Conservation (phyloP, 1,140 invertebrate species). For the Lepidurus arcticus region DNA sequence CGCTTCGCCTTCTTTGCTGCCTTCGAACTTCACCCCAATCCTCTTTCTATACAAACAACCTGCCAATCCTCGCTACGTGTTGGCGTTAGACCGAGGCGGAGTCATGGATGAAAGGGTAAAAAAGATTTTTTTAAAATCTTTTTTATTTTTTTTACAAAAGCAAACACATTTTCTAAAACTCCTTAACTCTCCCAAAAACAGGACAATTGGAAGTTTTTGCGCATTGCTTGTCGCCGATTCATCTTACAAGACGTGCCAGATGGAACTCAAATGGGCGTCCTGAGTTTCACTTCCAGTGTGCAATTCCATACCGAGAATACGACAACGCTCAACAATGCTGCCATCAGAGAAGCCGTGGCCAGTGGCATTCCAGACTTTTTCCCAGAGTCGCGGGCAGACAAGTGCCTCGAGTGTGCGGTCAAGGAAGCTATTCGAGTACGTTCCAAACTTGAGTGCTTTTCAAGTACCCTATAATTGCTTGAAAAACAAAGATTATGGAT, state of each 20-base stretch:
- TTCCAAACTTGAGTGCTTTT: not conserved
- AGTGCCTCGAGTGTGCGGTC: slow-evolving; percentile 50
- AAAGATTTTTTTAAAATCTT: not conserved
- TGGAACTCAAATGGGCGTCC: slow-evolving; percentile 47
- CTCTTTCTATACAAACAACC: slow-evolving; percentile 37
- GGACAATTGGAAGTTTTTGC: slow-evolving; percentile 55
- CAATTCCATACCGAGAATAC: slow-evolving; percentile 44
- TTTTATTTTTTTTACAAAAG: no score
- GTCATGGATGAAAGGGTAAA: slow-evolving; percentile 42
- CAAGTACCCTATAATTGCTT: not conserved
- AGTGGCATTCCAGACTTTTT: slow-evolving; percentile 49
- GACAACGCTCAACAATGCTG: slow-evolving; percentile 42
- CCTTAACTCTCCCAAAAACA: slow-evolving; percentile 32
- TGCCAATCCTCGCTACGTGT: slow-evolving; percentile 39
- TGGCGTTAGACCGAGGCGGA: slow-evolving; percentile 40
- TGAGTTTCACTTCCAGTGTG: slow-evolving; percentile 43
- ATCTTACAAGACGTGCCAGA: slow-evolving; percentile 50
- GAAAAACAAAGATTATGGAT: not conserved
- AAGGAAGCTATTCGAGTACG: slow-evolving; percentile 47
- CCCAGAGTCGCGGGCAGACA: slow-evolving; percentile 44
- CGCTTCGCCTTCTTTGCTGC: slow-evolving; percentile 34
- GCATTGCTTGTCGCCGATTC: slow-evolving; percentile 53
- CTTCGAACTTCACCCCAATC: slow-evolving; percentile 16
- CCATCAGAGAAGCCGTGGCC: slow-evolving; percentile 46
- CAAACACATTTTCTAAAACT: no score